Conservation (phyloP, 2,888 invertebrate genomes). For the Drosophila meridionalis region DNA sequence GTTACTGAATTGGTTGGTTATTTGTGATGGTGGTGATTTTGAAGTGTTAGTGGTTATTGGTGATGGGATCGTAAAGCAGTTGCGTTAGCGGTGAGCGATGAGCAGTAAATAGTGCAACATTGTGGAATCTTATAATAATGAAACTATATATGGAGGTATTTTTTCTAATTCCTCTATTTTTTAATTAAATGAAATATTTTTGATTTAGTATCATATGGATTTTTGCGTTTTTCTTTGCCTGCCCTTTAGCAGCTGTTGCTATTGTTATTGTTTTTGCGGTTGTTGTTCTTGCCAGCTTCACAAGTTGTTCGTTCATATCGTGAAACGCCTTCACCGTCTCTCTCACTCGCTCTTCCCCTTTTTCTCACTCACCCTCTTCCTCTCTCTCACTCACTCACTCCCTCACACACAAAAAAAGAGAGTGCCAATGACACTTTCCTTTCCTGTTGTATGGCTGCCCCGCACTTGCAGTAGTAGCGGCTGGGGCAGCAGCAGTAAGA, state of each 20-base stretch:
- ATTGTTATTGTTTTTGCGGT: too few relatives aligned
- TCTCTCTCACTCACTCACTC: too few relatives aligned
- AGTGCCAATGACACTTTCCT: slow-evolving; percentile 60
- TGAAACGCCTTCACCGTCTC: too few relatives aligned
- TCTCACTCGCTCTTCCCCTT: too few relatives aligned
- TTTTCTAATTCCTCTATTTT: too few relatives aligned
- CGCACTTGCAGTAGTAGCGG: too few relatives aligned
- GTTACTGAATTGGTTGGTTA: background rate
- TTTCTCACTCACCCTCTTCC: too few relatives aligned
- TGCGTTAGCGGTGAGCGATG: slow-evolving; percentile 39
- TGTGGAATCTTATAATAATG: slow-evolving; percentile 33
- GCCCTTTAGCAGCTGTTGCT: background rate
- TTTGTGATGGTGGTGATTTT: slow-evolving; percentile 10
- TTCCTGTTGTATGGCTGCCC: slow-evolving; percentile 55
- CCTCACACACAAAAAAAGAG: slow-evolving; percentile 5
- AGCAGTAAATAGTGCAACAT: slow-evolving; percentile 43
- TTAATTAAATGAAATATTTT: background rate
- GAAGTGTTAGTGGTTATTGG: slow-evolving; percentile 21
- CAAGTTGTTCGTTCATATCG: too few relatives aligned
- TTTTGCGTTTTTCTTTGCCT: background rate
- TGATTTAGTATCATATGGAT: too few relatives aligned
- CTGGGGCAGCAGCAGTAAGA: too few relatives aligned
- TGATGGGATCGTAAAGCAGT: slow-evolving; percentile 38
- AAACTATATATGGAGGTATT: slow-evolving; percentile 8
- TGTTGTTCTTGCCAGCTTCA: too few relatives aligned